Conservation (phyloP, 1,140 invertebrate genomes). For the Hestina assimilis region DNA sequence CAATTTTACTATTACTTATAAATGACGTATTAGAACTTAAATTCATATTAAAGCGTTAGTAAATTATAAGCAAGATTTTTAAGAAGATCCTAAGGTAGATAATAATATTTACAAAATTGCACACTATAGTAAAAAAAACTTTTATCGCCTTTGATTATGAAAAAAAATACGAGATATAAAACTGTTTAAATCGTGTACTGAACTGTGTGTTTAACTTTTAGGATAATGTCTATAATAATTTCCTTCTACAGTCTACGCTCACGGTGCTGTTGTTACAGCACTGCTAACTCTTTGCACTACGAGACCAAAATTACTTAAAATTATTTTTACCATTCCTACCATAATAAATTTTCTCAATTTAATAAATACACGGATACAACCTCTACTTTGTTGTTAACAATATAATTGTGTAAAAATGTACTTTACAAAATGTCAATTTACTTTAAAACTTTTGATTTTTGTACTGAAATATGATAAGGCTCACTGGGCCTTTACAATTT, state of each 20-base stretch:
- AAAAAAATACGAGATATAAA: conserved; percentile 10
- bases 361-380: no score
- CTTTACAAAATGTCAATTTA: no score
- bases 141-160: conserved; percentile 17
- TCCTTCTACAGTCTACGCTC: neutral
- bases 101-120: conserved; percentile 53
- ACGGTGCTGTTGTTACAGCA: no score
- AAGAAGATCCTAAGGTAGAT: conserved; percentile 17
- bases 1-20: neutral
- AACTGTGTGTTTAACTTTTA: neutral
- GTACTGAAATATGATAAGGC: neutral
- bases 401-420: no score
- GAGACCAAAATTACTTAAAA: no score
- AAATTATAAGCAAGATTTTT: conserved; percentile 24
- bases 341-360: no score
- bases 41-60: conserved; percentile 28
- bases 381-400: no score
- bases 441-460: neutral
- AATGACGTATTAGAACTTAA: conserved; percentile 13
- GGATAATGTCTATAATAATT: neutral
- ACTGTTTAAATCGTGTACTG: conserved; percentile 13
- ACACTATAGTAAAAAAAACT: conserved; percentile 34
- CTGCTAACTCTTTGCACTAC: no score
- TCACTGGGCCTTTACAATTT: neutral
- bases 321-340: no score